Base-by-base conservation (phyloP, 2,888 invertebrate genomes). In the Drosophila borborema region DNA sequence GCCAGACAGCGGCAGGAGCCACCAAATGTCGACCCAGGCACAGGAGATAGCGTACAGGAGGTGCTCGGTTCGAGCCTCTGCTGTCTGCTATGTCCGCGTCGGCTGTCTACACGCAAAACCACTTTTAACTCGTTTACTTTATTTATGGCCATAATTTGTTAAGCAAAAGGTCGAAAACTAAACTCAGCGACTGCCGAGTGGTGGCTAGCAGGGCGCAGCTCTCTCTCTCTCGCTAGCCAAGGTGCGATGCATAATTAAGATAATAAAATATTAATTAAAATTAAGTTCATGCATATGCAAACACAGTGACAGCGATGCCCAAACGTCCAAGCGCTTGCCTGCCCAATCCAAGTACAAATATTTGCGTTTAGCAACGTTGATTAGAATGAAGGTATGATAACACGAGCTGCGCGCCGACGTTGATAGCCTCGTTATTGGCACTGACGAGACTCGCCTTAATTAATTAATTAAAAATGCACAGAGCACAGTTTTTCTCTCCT, bases 201-300 rank as follows among this genome's bases (percentile, higher is more conserved):
- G 72, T 67, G 72, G 66, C 51, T 12, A 51, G 34, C 28, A 51
- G 51, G 51, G 51, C 51, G 51, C 51, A 51, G 51, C 34, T 51
- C 51, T 66, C 65, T 55, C 34, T 51, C 51, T 66, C 65, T 55
- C 23, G 46, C 46, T 7, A 0, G 65, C 74, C 78, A 84, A 89
- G 91, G 90, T 89, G 89, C 89, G 90, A 91, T 91, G 91, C 91
- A 91, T 91, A 91, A 91, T 91, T 90, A 91, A 92, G 91, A 91
- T 91, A 92, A 91, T 90, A 90, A 87, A 91, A 87, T 91, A 91
- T 92, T 92, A 91, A 91, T 92, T 92, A 79, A 91, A 91, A 91
- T 89, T 82, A 83, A 84, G 79, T 85, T 87, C 81, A 81, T 87
- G 74, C 89, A 90, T 87, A 90, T 80, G 84, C 79, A 87, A 74